Conservation (phyloP, 2,888 invertebrate species). For the Blera fallax region DNA sequence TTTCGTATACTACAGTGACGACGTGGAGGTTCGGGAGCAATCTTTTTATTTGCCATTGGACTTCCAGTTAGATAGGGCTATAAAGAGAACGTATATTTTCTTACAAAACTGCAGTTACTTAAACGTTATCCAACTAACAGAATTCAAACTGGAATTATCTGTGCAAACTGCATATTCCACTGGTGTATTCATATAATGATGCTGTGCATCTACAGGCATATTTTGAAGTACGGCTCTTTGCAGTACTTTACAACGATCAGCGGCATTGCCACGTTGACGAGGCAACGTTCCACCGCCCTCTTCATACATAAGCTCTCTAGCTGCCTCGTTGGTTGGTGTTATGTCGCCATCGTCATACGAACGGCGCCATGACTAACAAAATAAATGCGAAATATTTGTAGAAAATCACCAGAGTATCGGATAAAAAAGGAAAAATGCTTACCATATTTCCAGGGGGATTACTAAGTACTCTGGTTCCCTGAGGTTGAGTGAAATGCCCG, state of each 20-base stretch:
- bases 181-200: slow-evolving; percentile 81
- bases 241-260: slow-evolving; percentile 75
- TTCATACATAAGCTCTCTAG: slow-evolving; percentile 80
- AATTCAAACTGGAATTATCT: slow-evolving; percentile 75
- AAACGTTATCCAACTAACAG: slow-evolving; percentile 71
- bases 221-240: slow-evolving; percentile 80
- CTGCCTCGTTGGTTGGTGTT: slow-evolving; percentile 91
- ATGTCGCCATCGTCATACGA: slow-evolving; percentile 95
- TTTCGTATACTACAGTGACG: slow-evolving; percentile 85
- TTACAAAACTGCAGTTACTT: not conserved
- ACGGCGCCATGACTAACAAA: slow-evolving; percentile 85
- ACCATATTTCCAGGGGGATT: slow-evolving; percentile 79
- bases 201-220: slow-evolving; percentile 80
- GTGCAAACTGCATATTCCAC: slow-evolving; percentile 78
- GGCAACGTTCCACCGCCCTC: slow-evolving; percentile 94
- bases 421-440: slow-evolving; percentile 20
- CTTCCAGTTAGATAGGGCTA: slow-evolving; percentile 85
- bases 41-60: slow-evolving; percentile 89
- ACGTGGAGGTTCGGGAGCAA: slow-evolving; percentile 91
- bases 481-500: slow-evolving; percentile 79
- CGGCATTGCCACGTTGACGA: slow-evolving; percentile 84
- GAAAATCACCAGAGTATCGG: not conserved
- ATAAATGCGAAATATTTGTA: slow-evolving; percentile 53
- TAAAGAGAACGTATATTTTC: not conserved
- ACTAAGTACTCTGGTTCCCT: slow-evolving; percentile 76